phyloP scores from a whole-genome alignment of 2,797 vertebrate species.

The Momotus momota region DNA sequence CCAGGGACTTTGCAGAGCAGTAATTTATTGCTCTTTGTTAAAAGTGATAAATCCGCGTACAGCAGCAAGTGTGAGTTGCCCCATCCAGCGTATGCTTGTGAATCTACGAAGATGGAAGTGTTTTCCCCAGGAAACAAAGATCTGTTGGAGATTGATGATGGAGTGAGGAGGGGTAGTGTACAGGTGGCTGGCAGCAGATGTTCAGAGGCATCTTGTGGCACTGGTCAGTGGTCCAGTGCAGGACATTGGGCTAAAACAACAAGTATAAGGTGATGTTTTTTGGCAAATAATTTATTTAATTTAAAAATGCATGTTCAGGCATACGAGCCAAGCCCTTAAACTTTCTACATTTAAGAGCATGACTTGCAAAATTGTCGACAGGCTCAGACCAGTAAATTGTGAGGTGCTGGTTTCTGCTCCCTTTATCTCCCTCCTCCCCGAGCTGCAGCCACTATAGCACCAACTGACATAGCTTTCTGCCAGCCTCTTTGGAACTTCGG shows the following conservation, averaged over 20 bases:
- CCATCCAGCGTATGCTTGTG: not conserved
- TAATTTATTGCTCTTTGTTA: slow-evolving; percentile 28
- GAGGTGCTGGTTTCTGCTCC: not conserved
- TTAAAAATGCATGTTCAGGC: not conserved
- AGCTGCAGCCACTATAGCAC: not conserved
- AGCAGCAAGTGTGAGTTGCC: not conserved
- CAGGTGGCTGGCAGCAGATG: not conserved
- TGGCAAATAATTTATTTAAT: not conserved
- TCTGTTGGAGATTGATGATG: not conserved
- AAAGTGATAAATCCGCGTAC: not conserved
- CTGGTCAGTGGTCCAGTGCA: not conserved
- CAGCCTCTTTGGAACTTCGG: not conserved
- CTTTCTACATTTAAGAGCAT: not conserved
- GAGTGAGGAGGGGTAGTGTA: not conserved
- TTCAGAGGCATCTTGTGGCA: not conserved
- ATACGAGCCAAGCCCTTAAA: not conserved
- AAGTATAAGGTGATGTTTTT: not conserved
- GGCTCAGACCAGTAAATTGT: not conserved
- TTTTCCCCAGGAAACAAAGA: not conserved
- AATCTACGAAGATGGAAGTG: not conserved
- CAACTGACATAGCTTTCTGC: not conserved
- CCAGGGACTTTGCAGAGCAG: not conserved
- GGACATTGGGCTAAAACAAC: not conserved
- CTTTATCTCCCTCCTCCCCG: rapidly evolving
- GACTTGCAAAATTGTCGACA: not conserved